Base-by-base conservation (phyloP, 2,888 invertebrate species). In the Phyllotreta cruciferae region DNA sequence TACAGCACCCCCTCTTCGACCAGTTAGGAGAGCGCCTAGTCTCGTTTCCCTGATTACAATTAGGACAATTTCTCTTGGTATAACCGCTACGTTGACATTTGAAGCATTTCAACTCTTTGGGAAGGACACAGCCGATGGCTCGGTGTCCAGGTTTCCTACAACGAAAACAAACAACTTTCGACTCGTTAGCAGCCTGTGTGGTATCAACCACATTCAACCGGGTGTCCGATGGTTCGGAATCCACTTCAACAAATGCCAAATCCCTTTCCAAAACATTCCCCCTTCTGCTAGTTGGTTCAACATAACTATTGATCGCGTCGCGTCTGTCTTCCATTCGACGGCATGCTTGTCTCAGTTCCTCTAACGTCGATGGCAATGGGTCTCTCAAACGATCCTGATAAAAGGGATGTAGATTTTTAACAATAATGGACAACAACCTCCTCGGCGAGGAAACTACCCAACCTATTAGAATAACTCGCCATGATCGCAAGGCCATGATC, bases 401-500 rank as follows among this genome's bases (percentile, higher is more conserved):
- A 35, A 34, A 62, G 6, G 56, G 56, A 24, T 56, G 42, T 11
- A 62, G 50, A 11, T 61, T 66, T 10, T 55, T 14, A 10, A 66
- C 2, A 3, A 66, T 34, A 13, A 66, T 61, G 11, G 61, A 57
- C 11, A 66, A 52, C 34, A 8, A 42, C 38, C 37, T 56, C 50
- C 37, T 64, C 64, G 6, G 56, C 53, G 38, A 66, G 10, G 4
- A 36, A n/a, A 45, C 58, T 55, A 9, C 60, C 56, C 2, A 66
- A 35, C 7, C 62, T 8, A 11, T 57, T 56, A 13, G 64, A 64
- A 41, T 61, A 64, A 1, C 62, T 62, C 9, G 47, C 3, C 61
- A 64, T 64, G 1, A 56, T 49, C 0, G 63, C 61, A 6, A 56
- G n/a, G n/a, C n/a, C n/a, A 36, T 66, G 63, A 56, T 75, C 74